Conservation (phyloP, 2,888 invertebrate species). For the Criorhina ranunculi region DNA sequence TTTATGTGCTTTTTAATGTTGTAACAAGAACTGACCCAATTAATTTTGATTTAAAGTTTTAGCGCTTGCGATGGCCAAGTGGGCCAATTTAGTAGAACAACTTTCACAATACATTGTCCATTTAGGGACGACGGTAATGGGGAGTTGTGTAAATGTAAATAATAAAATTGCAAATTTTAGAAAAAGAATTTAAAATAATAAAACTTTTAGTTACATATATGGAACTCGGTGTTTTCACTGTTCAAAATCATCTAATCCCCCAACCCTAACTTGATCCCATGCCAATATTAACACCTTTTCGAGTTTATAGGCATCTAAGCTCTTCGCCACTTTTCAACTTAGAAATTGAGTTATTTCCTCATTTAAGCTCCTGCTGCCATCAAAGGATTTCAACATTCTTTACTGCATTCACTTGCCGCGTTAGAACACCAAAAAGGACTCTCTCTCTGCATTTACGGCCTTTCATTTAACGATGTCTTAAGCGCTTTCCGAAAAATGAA, state of each 20-base stretch:
- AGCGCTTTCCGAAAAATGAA: constrained; percentile 55
- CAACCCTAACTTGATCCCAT: neutral
- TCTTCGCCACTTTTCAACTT: constrained; percentile 38
- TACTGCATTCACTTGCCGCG: constrained; percentile 37
- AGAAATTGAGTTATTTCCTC: constrained; percentile 38
- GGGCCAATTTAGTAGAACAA: no score
- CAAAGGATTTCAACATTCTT: constrained; percentile 55
- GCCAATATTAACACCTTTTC: constrained; percentile 52
- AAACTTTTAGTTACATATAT: no score
- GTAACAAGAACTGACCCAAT: constrained; percentile 19
- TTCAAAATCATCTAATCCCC: neutral
- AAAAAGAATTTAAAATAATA: no score
- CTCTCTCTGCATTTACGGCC: constrained; percentile 61
- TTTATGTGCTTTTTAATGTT: constrained; percentile 18
- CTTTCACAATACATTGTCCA: no score
- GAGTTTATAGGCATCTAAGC: constrained; percentile 45
- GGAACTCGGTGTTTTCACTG: no score
- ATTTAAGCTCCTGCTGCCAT: constrained; percentile 23
- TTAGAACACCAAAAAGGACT: constrained; percentile 26
- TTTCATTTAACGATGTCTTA: constrained; percentile 66
- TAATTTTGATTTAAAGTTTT: constrained; percentile 12
- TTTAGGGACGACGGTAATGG: no score
- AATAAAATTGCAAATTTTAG: no score
- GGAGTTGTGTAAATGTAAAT: no score
- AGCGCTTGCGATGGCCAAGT: neutral